phyloP scores from a whole-genome alignment of 1,140 invertebrate genomes.

The Solen grandis region DNA sequence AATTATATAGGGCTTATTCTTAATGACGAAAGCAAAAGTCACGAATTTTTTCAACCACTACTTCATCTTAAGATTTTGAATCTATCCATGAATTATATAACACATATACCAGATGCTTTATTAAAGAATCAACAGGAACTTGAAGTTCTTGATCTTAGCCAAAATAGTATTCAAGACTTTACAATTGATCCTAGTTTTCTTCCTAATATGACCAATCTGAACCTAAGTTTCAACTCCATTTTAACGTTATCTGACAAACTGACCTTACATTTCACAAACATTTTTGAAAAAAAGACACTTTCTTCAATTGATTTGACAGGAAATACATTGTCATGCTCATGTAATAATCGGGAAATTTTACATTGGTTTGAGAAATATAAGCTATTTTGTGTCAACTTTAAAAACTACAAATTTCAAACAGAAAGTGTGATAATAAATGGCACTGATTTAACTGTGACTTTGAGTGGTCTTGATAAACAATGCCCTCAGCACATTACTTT shows the following conservation, averaged over 20 bases:
- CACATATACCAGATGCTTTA: background rate
- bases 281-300: background rate
- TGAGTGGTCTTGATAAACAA: background rate
- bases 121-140: too few species aligned
- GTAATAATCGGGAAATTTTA: background rate
- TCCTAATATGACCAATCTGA: constrained; percentile 2
- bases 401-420: background rate
- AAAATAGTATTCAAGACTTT: constrained; percentile 14
- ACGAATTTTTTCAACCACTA: background rate
- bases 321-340: constrained; percentile 1
- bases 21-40: background rate
- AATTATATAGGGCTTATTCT: constrained; percentile 21
- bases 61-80: constrained; percentile 14
- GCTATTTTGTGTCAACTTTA: background rate
- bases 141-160: constrained; percentile 24
- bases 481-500: background rate
- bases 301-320: constrained; percentile 26
- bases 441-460: background rate
- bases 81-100: constrained; percentile 22
- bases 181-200: background rate
- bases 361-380: too few species aligned
- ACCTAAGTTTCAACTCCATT: constrained; percentile 11
- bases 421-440: background rate
- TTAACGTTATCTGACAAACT: background rate
- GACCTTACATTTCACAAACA: background rate